Evolutionary conservation across 1,140 invertebrate genomes (phyloP).

Genomic region (Ips nitidus): DNA sequence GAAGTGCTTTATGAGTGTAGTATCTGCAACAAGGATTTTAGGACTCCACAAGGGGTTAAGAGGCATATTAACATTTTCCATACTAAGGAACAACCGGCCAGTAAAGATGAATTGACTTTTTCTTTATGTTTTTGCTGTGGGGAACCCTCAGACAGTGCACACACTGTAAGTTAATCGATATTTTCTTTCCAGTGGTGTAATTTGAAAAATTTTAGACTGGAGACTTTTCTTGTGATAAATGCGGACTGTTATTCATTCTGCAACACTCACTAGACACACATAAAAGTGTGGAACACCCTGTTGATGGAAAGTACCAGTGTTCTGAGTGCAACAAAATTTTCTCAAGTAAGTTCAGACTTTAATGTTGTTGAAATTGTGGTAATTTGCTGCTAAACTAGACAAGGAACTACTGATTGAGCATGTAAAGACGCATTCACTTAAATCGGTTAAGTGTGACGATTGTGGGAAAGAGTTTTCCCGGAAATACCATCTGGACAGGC

Average conservation of each 20-base stretch:
- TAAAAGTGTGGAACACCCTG: constrained; percentile 53
- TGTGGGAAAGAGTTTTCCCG: constrained; percentile 71
- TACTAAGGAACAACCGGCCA: constrained; percentile 23
- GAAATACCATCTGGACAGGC: constrained; percentile 74
- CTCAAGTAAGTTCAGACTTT: constrained; percentile 21
- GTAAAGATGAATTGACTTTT: constrained; percentile 47
- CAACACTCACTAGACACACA: constrained; percentile 74
- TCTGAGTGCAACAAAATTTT: constrained; percentile 45
- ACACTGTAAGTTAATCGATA: constrained; percentile 50
- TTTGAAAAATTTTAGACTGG: constrained; percentile 39
- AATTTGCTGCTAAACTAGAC: constrained; percentile 4
- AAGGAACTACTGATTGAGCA: background rate
- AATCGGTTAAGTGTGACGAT: constrained; percentile 59
- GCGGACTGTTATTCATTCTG: constrained; percentile 67
- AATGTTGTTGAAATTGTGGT: background rate
- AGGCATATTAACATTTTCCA: constrained; percentile 47
- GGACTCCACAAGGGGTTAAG: constrained; percentile 48
- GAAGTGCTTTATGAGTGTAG: constrained; percentile 43
- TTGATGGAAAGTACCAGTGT: constrained; percentile 46
- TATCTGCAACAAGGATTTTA: constrained; percentile 46
- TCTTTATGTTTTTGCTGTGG: constrained; percentile 57
- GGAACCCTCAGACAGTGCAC: constrained; percentile 56
- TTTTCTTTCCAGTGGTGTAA: background rate
- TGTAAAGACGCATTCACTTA: constrained; percentile 25
- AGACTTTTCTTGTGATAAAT: constrained; percentile 56